Conservation (phyloP, 2,113 vertebrate species). For the Eidolon helvum region DNA sequence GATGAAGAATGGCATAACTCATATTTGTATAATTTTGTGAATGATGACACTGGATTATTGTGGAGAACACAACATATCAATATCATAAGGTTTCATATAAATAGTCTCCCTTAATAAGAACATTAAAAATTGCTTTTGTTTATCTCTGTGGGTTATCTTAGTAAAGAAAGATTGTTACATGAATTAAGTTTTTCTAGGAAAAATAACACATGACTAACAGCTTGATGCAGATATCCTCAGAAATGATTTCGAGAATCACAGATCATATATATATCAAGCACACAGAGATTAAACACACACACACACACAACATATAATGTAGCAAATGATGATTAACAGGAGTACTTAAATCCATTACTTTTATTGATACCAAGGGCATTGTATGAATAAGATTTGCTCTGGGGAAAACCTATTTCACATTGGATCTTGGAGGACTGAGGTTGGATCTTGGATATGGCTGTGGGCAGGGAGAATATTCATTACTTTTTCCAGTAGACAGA, state of each 20-base stretch:
- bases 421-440: background rate
- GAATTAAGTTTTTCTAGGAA: background rate
- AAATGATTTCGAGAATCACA: background rate
- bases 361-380: background rate
- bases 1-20: background rate
- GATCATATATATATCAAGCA: background rate
- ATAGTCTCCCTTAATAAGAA: background rate
- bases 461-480: background rate
- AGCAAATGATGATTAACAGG: background rate
- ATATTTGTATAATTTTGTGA: constrained; percentile 5
- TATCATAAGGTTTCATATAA: background rate
- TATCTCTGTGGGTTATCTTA: background rate
- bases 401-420: background rate
- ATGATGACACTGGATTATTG: background rate
- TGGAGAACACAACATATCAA: background rate
- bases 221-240: background rate
- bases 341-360: background rate
- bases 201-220: background rate
- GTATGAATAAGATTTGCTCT: background rate
- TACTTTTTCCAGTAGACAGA: background rate
- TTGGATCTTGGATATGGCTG: background rate
- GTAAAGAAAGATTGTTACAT: background rate
- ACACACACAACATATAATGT: background rate
- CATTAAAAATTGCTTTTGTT: background rate
- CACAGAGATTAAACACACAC: background rate